Percentiles rank a stretch among this genome's conserved stretches.
Conservation (phyloP, 1,140 invertebrate species). For the Orchestia grillus region DNA sequence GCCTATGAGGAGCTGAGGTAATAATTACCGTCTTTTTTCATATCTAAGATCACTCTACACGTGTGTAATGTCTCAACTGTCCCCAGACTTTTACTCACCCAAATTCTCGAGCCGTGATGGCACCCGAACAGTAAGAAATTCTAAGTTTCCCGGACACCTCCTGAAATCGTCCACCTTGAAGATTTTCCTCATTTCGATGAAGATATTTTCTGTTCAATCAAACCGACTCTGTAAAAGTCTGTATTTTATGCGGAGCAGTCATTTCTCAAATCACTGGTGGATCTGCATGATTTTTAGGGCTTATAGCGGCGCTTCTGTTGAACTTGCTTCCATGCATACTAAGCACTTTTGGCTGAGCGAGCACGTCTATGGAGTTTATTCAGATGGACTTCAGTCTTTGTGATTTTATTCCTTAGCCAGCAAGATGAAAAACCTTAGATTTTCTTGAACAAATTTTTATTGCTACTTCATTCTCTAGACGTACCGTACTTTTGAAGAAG, state of each 20-base stretch:
- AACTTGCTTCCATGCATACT: neutral
- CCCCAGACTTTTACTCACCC: too few relatives aligned
- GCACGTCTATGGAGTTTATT: constrained; percentile 27
- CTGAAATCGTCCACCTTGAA: neutral
- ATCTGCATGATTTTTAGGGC: neutral
- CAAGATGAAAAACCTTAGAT: neutral
- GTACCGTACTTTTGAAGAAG: neutral
- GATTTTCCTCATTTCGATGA: neutral
- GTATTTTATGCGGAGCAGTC: neutral
- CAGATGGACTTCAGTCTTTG: constrained; percentile 33
- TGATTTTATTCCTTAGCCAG: constrained; percentile 12
- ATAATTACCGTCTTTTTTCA: too few relatives aligned
- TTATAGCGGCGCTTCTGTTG: neutral
- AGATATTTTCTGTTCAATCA: neutral
- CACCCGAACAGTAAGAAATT: too few relatives aligned
- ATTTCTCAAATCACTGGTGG: neutral
- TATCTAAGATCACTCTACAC: too few relatives aligned
- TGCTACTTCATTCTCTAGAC: neutral
- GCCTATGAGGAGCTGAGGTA: too few relatives aligned
- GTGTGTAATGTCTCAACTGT: too few relatives aligned
- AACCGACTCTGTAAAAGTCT: neutral
- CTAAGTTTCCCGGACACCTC: too few relatives aligned
- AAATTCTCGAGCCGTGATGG: too few relatives aligned
- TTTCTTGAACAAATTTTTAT: neutral
- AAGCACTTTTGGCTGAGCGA: neutral